Evolutionary conservation across 2,113 vertebrate species (phyloP).

Genomic region (Tragelaphus scriptus): DNA sequence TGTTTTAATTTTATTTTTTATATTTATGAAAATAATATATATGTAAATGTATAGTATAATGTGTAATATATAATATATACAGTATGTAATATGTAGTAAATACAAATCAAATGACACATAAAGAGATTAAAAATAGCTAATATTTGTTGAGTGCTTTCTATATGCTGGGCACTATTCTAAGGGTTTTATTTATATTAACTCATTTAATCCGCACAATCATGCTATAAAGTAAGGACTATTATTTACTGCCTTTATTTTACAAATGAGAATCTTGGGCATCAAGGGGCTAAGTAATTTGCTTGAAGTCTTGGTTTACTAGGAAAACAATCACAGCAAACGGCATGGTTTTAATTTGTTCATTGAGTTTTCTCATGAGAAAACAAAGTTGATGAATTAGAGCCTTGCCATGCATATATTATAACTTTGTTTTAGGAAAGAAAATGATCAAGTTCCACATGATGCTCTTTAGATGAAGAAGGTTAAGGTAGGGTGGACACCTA

Average conservation of each 20-base stretch:
- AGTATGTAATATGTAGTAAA: background rate
- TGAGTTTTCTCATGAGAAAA: background rate
- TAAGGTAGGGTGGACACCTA: background rate
- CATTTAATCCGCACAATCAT: background rate
- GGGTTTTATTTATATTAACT: background rate
- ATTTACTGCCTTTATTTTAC: constrained; percentile 11
- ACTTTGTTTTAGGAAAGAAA: constrained; percentile 12
- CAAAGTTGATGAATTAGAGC: background rate
- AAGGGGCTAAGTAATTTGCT: constrained; percentile 26
- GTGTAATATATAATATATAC: background rate
- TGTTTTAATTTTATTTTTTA: background rate
- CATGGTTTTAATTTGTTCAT: background rate
- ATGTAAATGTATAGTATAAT: background rate
- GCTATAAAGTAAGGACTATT: background rate
- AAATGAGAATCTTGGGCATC: background rate
- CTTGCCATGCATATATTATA: background rate
- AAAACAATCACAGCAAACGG: background rate
- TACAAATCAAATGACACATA: background rate
- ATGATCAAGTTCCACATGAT: background rate
- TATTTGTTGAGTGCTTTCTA: background rate
- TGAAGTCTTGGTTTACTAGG: background rate
- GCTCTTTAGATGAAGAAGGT: background rate
- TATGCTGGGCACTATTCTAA: background rate
- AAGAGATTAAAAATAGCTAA: constrained; percentile 7
- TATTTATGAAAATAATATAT: constrained; percentile 12